A percentile compares a stretch with the other conserved stretches of the same genome.
These are phyloP conservation scores for Phyllotreta striolata DNA, from an alignment of 2,888 invertebrate genomes.

Conservation along the genomic window DNA sequence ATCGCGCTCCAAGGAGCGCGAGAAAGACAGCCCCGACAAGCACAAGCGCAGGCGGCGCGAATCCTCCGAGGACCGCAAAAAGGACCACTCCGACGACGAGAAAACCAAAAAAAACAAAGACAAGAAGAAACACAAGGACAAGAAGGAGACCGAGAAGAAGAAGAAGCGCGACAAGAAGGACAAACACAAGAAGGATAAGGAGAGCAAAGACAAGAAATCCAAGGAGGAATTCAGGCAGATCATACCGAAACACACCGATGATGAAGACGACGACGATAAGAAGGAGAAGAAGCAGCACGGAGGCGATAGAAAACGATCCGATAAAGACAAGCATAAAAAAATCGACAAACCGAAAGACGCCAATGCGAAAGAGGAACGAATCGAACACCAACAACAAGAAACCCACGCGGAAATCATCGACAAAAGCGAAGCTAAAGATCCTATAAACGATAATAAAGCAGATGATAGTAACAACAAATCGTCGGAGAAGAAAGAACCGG, in stretches of 20 bases:
- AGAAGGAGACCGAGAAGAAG: conserved; percentile 62
- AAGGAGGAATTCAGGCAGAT: conserved; percentile 53
- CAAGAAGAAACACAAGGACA: conserved; percentile 65
- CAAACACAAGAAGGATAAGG: conserved; percentile 59
- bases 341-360: conserved; percentile 57
- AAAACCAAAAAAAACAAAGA: conserved; percentile 61
- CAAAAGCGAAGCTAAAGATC: conserved; percentile 45
- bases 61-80: conserved; percentile 51
- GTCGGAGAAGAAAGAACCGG: conserved; percentile 59
- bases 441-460: conserved; percentile 42
- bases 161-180: conserved; percentile 62
- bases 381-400: conserved; percentile 59
- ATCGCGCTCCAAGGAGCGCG: conserved; percentile 59
- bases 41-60: conserved; percentile 55
- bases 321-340: conserved; percentile 49
- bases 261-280: conserved; percentile 50
- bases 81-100: conserved; percentile 56
- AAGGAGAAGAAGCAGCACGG: conserved; percentile 61
- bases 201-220: conserved; percentile 53
- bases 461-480: conserved; percentile 52
- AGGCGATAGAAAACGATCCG: conserved; percentile 52
- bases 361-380: conserved; percentile 63
- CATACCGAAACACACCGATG: conserved; percentile 52
- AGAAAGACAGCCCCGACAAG: conserved; percentile 54
- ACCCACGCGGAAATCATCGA: conserved; percentile 62